Evolutionary conservation across 2,888 invertebrate genomes (phyloP).

Genomic region (Nymphalis urticae): DNA sequence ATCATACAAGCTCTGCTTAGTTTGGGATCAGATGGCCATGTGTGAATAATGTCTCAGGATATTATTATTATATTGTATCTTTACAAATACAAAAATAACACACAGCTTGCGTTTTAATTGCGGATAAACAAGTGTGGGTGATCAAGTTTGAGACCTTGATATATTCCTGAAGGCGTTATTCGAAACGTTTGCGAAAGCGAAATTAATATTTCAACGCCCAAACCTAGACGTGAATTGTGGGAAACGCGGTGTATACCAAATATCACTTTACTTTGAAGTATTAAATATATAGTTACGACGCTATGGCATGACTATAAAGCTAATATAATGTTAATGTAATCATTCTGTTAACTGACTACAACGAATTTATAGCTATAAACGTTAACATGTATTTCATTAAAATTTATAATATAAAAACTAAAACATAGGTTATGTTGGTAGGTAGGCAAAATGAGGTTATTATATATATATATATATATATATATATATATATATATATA

Average conservation of each 20-base stretch:
- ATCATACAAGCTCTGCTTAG: too few species aligned
- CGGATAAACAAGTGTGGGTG: conserved; percentile 5
- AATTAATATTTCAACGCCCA: conserved; percentile 13
- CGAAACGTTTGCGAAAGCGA: conserved; percentile 8
- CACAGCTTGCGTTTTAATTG: background rate
- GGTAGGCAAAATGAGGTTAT: too few species aligned
- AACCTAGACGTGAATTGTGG: conserved; percentile 13
- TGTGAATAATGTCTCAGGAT: too few species aligned
- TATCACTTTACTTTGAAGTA: conserved; percentile 12
- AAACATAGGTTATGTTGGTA: background rate
- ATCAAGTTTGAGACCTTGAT: conserved; percentile 8
- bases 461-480: too few species aligned
- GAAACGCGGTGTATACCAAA: conserved; percentile 1
- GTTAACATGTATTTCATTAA: too few species aligned
- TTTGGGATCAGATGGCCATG: too few species aligned
- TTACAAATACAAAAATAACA: background rate
- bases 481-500: too few species aligned
- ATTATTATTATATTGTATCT: background rate
- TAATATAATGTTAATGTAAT: conserved; percentile 2
- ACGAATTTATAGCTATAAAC: too few species aligned
- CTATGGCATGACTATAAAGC: background rate
- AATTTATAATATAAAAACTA: background rate
- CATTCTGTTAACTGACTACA: background rate
- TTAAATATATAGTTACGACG: background rate
- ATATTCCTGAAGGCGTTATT: conserved; percentile 9